A percentile compares a stretch with the other conserved stretches of the same genome.
phyloP scores from a whole-genome alignment of 2,797 vertebrate genomes.

The Saguinus oedipus region DNA sequence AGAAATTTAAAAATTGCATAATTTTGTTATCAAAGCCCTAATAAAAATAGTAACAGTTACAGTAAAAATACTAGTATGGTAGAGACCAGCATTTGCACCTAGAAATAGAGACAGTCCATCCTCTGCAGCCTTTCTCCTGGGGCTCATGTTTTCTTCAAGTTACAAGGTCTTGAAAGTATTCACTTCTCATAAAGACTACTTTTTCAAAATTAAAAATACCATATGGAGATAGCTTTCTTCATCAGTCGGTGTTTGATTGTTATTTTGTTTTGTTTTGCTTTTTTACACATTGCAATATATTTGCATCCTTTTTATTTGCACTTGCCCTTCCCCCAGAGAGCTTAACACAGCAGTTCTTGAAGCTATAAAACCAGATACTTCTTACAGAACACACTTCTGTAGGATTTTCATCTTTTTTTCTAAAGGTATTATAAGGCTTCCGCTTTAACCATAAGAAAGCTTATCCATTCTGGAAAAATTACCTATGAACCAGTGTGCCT shows the following conservation, averaged over 20 bases:
- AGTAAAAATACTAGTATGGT: neutral
- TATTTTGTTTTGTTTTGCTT: constrained; percentile 17
- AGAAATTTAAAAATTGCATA: neutral
- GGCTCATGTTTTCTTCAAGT: neutral
- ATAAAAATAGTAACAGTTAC: neutral
- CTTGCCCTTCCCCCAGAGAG: neutral
- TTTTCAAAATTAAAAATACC: constrained; percentile 12
- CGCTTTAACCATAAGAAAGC: constrained; percentile 8
- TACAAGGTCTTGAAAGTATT: neutral
- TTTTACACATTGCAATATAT: neutral
- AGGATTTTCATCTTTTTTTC: neutral
- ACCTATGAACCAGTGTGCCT: neutral
- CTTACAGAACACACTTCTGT: neutral
- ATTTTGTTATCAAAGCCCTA: constrained; percentile 22
- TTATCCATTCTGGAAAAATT: constrained; percentile 16
- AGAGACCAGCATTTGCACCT: neutral
- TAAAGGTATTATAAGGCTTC: neutral
- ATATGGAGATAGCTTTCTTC: neutral
- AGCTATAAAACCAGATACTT: neutral
- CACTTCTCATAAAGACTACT: constrained; percentile 19
- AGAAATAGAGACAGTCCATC: neutral
- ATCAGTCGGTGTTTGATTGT: neutral
- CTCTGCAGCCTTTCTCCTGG: neutral
- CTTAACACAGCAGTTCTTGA: neutral
- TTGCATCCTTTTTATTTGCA: neutral